Percentiles rank a stretch among this genome's conserved stretches.
phyloP scores from a whole-genome alignment of 1,140 invertebrate genomes.

The Magallana angulata region DNA sequence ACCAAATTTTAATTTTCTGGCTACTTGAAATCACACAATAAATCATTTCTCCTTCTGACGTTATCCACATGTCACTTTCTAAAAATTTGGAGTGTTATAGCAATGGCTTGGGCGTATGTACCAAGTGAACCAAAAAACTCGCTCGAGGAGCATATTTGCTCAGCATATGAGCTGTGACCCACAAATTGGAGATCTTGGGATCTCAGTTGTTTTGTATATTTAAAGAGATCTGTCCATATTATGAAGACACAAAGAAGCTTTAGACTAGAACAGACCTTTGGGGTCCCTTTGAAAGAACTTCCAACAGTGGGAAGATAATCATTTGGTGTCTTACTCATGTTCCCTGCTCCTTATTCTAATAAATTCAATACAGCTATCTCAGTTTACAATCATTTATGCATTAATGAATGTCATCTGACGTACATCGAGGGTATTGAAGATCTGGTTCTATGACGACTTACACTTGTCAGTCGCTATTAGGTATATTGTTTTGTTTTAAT shows the following conservation, averaged over 20 bases:
- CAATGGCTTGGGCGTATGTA: not conserved
- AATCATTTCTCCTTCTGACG: not conserved
- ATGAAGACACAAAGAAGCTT: not conserved
- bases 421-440: too few relatives aligned
- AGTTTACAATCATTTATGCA: not conserved
- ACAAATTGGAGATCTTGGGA: not conserved
- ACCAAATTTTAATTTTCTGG: too few relatives aligned
- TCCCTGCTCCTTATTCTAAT: not conserved
- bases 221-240: conserved; percentile 9
- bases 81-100: not conserved
- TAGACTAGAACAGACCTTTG: conserved; percentile 1
- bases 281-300: not conserved
- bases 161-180: conserved; percentile 6
- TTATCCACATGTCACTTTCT: not conserved
- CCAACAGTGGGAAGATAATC: not conserved
- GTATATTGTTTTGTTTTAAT: too few relatives aligned
- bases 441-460: too few relatives aligned
- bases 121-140: conserved; percentile 1
- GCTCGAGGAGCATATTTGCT: not conserved
- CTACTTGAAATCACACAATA: too few relatives aligned
- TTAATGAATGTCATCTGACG: not conserved
- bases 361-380: not conserved
- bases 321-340: not conserved
- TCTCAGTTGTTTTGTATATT: not conserved
- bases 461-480: too few relatives aligned